Base-by-base conservation (phyloP, 2,888 invertebrate species). In the Drosophila quasianomalipes region DNA sequence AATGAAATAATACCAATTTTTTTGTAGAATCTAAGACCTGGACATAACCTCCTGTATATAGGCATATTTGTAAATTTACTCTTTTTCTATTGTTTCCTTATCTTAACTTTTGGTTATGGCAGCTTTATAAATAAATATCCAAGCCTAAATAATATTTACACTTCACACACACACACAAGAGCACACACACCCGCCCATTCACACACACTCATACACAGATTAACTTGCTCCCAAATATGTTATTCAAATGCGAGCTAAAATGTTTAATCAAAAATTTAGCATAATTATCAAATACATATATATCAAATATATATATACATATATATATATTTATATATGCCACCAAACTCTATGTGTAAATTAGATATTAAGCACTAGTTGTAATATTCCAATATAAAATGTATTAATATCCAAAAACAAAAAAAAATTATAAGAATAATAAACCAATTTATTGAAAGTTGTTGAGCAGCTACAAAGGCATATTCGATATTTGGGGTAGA, bases 301-400 rank as follows among this genome's bases (percentile, higher is more conserved):
- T 51, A 66, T 66, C 65, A 71, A 22, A 22, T 53, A 79, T 79
- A 89, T 47, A 44, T 47, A 64, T 64, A n/a, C n/a, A n/a, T 53
- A 78, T 79, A 88, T 47, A 49, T 47, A 33, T 58, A 57, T 59
- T 72, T 52, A 47, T 55, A 60, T 82, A 85, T 44, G 82, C 88
- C 80, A 85, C 85, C 87, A 87, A 85, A 87, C 68, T 52, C 57
- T 80, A 84, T 53, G 62, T 83, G 81, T 85, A 85, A 81, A 76
- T 35, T 85, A 81, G 59, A 30, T n/a, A 22, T 62, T 83, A 86
- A 86, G 78, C 57, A 35, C 54, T 84, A 85, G 82, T 51, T 79
- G 79, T 76, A 86, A 71, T 60, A 83, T 82, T 70, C 67, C 72
- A 72, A 76, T 58, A 70, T 72, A 75, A 57, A 67, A 62, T 85